Evolutionary conservation across 1,140 invertebrate genomes (phyloP).

Genomic region (Macrobrachium nipponense): DNA sequence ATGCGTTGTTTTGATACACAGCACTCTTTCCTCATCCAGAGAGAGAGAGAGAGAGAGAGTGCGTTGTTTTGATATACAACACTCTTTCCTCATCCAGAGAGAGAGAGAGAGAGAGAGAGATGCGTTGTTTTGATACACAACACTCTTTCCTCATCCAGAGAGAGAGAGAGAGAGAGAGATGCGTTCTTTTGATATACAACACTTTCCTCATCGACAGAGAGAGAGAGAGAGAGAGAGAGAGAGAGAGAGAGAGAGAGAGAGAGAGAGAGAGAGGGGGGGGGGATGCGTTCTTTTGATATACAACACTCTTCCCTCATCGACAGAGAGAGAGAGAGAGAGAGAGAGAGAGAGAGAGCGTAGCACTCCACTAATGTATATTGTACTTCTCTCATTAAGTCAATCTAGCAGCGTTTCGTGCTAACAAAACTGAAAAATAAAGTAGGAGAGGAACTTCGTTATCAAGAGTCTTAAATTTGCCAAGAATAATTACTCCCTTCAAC

Average conservation of each 20-base stretch:
- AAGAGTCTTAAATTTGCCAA: neutral
- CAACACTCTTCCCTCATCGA: too few species aligned
- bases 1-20: too few species aligned
- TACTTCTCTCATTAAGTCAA: too few species aligned
- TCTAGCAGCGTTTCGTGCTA: too few species aligned
- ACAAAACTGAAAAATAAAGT: too few species aligned
- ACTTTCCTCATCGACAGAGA: neutral
- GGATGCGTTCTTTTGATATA: neutral
- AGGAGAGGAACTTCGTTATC: neutral
- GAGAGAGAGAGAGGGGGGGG: slow-evolving; percentile 5
- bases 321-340: neutral
- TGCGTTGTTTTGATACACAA: too few species aligned
- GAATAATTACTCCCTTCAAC: too few species aligned
- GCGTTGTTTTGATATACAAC: too few species aligned
- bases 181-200: too few species aligned
- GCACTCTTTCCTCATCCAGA: neutral
- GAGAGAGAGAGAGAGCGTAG: neutral
- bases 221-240: slow-evolving; percentile 12
- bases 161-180: neutral
- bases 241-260: slow-evolving; percentile 7
- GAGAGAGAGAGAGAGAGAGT: neutral
- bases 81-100: too few species aligned
- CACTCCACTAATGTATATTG: too few species aligned
- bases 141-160: neutral
- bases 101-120: neutral